Percentiles rank a stretch among this genome's conserved stretches.
These are phyloP conservation scores for Halcyon badia DNA, from an alignment of 2,797 vertebrate genomes.

Conservation along the genomic window DNA sequence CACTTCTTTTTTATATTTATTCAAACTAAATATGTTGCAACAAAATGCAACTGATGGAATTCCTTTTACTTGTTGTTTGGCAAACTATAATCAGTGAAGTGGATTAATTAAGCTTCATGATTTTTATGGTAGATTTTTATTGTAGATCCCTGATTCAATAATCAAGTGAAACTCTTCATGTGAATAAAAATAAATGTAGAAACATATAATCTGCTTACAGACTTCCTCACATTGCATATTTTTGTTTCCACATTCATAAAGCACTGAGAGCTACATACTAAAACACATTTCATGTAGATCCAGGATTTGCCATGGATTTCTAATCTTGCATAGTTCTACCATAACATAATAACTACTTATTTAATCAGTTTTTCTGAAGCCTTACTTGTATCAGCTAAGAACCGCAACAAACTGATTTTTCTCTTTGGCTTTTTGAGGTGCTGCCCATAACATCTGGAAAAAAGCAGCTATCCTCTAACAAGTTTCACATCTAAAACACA, in stretches of 20 bases:
- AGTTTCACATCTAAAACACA: not conserved
- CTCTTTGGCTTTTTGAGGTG: not conserved
- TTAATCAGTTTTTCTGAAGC: not conserved
- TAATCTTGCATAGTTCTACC: not conserved
- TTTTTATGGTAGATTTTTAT: not conserved
- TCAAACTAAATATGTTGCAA: not conserved
- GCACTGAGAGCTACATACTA: not conserved
- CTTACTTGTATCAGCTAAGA: not conserved
- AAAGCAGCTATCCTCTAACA: not conserved
- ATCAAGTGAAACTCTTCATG: not conserved
- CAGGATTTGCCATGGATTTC: not conserved
- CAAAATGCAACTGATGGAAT: not conserved
- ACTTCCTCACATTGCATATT: not conserved
- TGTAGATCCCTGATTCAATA: not conserved
- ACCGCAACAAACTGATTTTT: slow-evolving; percentile 47
- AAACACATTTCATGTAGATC: not conserved
- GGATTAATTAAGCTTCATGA: not conserved
- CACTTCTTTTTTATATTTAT: not conserved
- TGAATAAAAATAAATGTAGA: not conserved
- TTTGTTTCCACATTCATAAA: not conserved
- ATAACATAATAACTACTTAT: not conserved
- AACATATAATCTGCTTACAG: not conserved
- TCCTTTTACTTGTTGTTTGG: not conserved
- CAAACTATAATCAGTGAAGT: not conserved
- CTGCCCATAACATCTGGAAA: not conserved